Percentiles rank a stretch among this genome's conserved stretches.
Evolutionary conservation across 2,113 vertebrate species (phyloP).

Genomic region (Cryptomyrus ogoouensis): DNA sequence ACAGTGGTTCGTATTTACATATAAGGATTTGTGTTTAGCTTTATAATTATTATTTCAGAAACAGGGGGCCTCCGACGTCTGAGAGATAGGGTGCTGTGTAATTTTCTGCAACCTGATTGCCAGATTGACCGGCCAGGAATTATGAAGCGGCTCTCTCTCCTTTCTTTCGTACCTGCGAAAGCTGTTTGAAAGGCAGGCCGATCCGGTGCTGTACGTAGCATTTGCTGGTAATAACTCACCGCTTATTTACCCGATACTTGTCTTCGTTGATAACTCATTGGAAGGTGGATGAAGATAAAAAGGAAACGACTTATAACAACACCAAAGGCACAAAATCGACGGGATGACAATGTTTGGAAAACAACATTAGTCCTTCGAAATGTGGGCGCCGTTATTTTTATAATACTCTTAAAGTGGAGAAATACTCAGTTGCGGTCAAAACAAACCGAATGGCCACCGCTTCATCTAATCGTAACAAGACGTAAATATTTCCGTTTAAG

Average conservation of each 20-base stretch:
- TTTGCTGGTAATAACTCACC: neutral
- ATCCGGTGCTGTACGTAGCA: neutral
- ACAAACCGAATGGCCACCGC: neutral
- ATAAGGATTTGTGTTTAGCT: neutral
- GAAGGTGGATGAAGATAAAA: neutral
- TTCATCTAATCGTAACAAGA: neutral
- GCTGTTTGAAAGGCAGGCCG: neutral
- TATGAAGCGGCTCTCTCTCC: neutral
- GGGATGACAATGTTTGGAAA: neutral
- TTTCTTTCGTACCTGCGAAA: neutral
- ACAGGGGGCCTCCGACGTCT: neutral
- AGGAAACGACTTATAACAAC: neutral
- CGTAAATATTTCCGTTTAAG: neutral
- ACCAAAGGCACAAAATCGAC: neutral
- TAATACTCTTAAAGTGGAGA: neutral
- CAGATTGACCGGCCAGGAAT: neutral
- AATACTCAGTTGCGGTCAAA: neutral
- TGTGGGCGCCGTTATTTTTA: neutral
- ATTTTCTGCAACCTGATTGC: neutral
- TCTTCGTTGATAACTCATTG: neutral
- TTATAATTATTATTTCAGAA: neutral
- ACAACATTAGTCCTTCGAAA: neutral
- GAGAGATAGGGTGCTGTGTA: neutral
- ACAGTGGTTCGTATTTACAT: neutral
- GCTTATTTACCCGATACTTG: neutral